Evolutionary conservation across 2,113 vertebrate genomes (phyloP).

Genomic region (Hippocampus comes): DNA sequence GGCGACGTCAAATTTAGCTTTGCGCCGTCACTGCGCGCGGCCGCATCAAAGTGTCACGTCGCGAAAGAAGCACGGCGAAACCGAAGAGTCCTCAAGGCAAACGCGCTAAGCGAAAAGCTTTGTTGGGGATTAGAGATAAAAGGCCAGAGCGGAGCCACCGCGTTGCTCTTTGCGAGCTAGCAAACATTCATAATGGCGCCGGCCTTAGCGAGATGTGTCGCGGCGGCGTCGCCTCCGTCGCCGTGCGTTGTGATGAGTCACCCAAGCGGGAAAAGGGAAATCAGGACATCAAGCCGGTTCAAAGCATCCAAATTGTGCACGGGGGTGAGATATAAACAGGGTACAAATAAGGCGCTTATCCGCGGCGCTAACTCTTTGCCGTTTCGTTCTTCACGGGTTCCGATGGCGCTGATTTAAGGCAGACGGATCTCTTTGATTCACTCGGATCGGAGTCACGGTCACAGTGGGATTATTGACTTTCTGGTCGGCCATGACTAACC

Average conservation of each 20-base stretch:
- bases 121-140: conserved; percentile 51
- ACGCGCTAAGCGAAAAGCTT: conserved; percentile 43
- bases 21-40: conserved; percentile 13
- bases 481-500: conserved; percentile 59
- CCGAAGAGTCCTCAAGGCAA: conserved; percentile 39
- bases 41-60: neutral
- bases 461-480: conserved; percentile 53
- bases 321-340: conserved; percentile 50
- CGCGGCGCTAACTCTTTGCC: conserved; percentile 39
- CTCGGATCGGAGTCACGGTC: conserved; percentile 5
- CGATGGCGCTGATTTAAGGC: conserved; percentile 14
- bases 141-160: conserved; percentile 35
- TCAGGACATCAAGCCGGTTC: neutral
- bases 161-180: conserved; percentile 33
- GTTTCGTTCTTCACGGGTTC: conserved; percentile 33
- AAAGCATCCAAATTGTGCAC: conserved; percentile 3
- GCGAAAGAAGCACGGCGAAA: conserved; percentile 13
- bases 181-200: conserved; percentile 47
- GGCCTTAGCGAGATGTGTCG: conserved; percentile 17
- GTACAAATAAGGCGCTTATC: conserved; percentile 53
- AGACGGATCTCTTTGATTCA: conserved; percentile 7
- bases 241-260: conserved; percentile 23
- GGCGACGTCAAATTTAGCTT: neutral
- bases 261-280: conserved; percentile 16
- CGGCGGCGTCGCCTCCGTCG: conserved; percentile 23